Evolutionary conservation across 92 coral and sea anemone species (phyloP).

Genomic region (Diadumene lineata): DNA sequence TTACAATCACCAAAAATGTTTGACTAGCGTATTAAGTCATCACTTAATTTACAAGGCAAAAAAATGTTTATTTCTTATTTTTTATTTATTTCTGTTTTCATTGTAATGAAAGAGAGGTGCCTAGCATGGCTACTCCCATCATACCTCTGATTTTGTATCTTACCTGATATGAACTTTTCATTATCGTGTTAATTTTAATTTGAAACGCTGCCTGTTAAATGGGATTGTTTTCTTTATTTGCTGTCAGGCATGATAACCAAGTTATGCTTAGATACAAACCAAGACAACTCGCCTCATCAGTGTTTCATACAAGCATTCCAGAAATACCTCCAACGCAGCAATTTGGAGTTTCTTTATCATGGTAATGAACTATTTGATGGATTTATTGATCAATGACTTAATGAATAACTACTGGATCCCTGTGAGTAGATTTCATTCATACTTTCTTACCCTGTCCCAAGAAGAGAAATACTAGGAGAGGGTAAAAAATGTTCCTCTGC

Average conservation of each 20-base stretch:
- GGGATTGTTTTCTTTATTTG: not conserved
- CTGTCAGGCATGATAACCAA: slow-evolving; percentile 71
- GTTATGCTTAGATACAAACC: slow-evolving; percentile 63
- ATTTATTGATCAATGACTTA: not conserved
- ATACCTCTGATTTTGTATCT: too few species aligned
- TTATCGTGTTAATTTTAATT: too few species aligned
- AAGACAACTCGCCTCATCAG: slow-evolving; percentile 67
- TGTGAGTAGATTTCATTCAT: not conserved
- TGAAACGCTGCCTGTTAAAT: too few species aligned
- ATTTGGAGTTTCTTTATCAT: slow-evolving; percentile 84
- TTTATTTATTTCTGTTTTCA: too few species aligned
- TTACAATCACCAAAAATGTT: too few species aligned
- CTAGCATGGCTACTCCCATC: too few species aligned
- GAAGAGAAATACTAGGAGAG: not conserved
- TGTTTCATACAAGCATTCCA: slow-evolving; percentile 79
- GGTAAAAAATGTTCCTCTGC: not conserved
- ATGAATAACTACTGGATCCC: too few species aligned
- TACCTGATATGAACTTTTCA: too few species aligned
- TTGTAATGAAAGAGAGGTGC: too few species aligned
- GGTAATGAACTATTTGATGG: slow-evolving; percentile 42
- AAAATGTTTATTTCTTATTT: too few species aligned
- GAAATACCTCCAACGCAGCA: slow-evolving; percentile 81
- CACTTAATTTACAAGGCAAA: too few species aligned
- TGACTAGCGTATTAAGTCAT: too few species aligned
- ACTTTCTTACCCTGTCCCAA: not conserved